These are phyloP conservation scores for Limnephilus auricula DNA, from an alignment of 2,888 invertebrate species.

Conservation along the genomic window DNA sequence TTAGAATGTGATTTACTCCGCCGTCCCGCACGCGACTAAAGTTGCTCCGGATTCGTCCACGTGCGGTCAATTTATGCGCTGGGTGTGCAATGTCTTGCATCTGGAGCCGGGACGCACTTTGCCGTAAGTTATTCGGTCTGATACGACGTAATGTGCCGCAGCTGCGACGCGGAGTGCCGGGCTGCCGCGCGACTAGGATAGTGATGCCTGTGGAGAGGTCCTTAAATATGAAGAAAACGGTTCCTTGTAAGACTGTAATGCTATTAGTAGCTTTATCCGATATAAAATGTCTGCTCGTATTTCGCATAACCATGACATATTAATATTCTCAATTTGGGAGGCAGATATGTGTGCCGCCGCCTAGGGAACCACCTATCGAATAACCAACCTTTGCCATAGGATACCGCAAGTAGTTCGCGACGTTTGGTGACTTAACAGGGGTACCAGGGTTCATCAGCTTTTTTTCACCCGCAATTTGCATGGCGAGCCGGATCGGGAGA, in stretches of 20 bases:
- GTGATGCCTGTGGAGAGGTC: not conserved
- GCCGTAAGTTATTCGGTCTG: not conserved
- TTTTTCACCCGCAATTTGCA: too few species aligned
- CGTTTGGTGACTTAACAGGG: too few species aligned
- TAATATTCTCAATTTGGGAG: too few species aligned
- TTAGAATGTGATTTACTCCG: conserved; percentile 57
- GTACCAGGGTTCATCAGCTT: too few species aligned
- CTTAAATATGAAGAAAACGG: not conserved
- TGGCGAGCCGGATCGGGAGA: too few species aligned
- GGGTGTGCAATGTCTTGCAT: conserved; percentile 53
- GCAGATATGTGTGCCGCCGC: too few species aligned
- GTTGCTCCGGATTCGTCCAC: conserved; percentile 24
- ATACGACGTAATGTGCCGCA: not conserved
- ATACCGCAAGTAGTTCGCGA: too few species aligned
- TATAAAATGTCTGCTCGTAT: too few species aligned
- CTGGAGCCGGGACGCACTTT: conserved; percentile 14
- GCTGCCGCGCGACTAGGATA: not conserved
- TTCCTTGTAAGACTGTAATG: not conserved
- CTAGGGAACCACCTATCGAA: too few species aligned
- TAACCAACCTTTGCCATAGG: too few species aligned
- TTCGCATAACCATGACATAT: too few species aligned
- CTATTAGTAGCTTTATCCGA: not conserved
- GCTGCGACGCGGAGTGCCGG: not conserved
- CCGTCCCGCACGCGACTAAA: conserved; percentile 28
- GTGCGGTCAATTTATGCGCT: conserved; percentile 47